Percentiles rank a stretch among this genome's conserved stretches.
Evolutionary conservation across 1,140 invertebrate species (phyloP).

Genomic region (Leucophenga varia): DNA sequence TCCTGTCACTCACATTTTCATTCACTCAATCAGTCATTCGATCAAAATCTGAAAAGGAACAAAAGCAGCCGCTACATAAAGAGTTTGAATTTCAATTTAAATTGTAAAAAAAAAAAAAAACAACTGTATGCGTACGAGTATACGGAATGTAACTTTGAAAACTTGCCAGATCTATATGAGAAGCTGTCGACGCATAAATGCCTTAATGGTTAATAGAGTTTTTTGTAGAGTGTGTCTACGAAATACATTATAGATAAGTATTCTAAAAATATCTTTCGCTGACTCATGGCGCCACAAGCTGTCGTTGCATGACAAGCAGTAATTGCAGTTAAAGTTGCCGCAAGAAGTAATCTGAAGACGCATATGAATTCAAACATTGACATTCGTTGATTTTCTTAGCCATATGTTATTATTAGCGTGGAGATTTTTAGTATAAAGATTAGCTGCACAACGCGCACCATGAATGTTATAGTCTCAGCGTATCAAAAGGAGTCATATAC

Average conservation of each 20-base stretch:
- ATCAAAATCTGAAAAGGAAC: no score
- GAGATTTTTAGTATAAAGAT: no score
- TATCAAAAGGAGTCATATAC: no score
- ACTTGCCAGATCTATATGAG: constrained; percentile 33
- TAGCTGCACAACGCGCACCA: no score
- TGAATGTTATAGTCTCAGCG: no score
- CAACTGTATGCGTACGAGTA: no score
- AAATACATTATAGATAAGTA: neutral
- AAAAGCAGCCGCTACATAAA: constrained; percentile 32
- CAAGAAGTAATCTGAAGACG: no score
- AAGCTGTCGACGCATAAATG: constrained; percentile 25
- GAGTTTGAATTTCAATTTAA: constrained; percentile 52
- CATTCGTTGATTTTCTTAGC: no score
- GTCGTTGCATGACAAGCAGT: no score
- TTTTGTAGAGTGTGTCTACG: constrained; percentile 5
- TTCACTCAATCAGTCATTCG: neutral
- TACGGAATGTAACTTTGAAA: constrained; percentile 31
- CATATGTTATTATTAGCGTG: no score
- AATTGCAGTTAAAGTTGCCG: no score
- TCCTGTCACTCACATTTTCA: constrained; percentile 34
- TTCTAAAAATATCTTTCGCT: constrained; percentile 15
- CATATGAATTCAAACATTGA: no score
- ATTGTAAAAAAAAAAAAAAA: constrained; percentile 15
- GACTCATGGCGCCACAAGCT: constrained; percentile 47
- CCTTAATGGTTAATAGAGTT: constrained; percentile 47